Evolutionary conservation across 1,140 invertebrate species (phyloP), one percentile per base, ranked within the genome.

Genomic region (Drosophila prosaltans): DNA sequence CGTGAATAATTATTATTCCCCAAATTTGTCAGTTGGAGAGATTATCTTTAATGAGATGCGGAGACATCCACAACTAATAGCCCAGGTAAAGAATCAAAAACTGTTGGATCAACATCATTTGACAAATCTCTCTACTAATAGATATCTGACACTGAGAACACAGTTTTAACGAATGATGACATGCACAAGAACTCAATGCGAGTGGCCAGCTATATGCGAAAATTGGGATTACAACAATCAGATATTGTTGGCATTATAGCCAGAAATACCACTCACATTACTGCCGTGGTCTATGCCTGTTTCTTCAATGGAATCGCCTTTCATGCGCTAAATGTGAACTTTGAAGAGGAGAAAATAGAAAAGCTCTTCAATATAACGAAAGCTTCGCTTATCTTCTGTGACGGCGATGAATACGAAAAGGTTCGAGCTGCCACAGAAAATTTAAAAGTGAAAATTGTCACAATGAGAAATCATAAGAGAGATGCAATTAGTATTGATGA

Each of bases 311-410:
- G 69, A 0, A 61, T 65, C 9, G 21, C 45, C 1, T 39, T 54
- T 5, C 63, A 72, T 36, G 24, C 71, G 1, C 55, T 77, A 0
- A 72, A 65, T 41, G 16, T 58, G 2, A 9, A 43, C 8, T 74
- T 69, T 41, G 26, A 65, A 32, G 9, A n/a, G 5, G 45, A 51
- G 16, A 74, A 58, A 36, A 65, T 72, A 7, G 10, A 64, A 3
- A 21, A 72, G 11, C 68, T 80, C 3, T 76, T 72, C 6, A 10
- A 51, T 0, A 61, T 69, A 45, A 80, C 74, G 3, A 58, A 80
- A 16, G 78, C 80, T 0, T 64, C 65, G 0, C 8, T 74, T 0
- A 62, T 78, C 7, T 80, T 83, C 30, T 83, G 80, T 21, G 78
- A 83, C 48, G 63, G 51, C 21, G 65, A 69, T 8, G 70, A 65